A percentile compares a stretch with the other conserved stretches of the same genome.
Conservation (phyloP, 2,888 invertebrate genomes). For the Drosophila colorata region DNA sequence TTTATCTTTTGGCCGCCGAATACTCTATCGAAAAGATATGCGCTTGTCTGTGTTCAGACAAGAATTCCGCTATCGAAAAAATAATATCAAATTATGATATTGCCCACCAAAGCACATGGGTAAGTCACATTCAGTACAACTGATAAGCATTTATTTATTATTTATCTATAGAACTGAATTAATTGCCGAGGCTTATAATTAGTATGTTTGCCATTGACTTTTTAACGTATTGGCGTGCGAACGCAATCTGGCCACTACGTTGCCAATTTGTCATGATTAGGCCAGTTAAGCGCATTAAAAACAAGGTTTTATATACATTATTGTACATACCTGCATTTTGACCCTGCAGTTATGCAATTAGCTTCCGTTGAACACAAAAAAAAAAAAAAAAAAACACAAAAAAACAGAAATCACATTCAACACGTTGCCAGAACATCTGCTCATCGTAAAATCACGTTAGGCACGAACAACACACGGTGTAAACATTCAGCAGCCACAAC, state of each 20-base stretch:
- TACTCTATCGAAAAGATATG: too few species aligned
- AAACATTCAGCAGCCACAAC: slow-evolving; percentile 52
- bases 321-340: slow-evolving; percentile 7
- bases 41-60: too few species aligned
- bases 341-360: slow-evolving; percentile 25
- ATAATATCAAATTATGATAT: too few species aligned
- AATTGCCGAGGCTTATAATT: slow-evolving; percentile 26
- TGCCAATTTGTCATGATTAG: slow-evolving; percentile 69
- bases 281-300: slow-evolving; percentile 11
- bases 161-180: slow-evolving; percentile 41
- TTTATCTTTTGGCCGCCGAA: too few species aligned
- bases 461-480: slow-evolving; percentile 43
- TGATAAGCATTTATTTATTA: slow-evolving; percentile 29
- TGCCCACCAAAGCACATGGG: not conserved
- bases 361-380: not conserved
- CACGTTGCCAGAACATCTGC: slow-evolving; percentile 10
- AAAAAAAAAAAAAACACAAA: not conserved
- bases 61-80: too few species aligned
- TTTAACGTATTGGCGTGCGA: not conserved
- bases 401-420: not conserved
- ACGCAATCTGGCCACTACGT: slow-evolving; percentile 39
- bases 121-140: slow-evolving; percentile 15
- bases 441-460: slow-evolving; percentile 14
- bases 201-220: slow-evolving; percentile 46
- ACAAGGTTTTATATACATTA: not conserved